Base-by-base conservation (phyloP, 2,113 vertebrate genomes). In the Cyanoderma ruficeps region DNA sequence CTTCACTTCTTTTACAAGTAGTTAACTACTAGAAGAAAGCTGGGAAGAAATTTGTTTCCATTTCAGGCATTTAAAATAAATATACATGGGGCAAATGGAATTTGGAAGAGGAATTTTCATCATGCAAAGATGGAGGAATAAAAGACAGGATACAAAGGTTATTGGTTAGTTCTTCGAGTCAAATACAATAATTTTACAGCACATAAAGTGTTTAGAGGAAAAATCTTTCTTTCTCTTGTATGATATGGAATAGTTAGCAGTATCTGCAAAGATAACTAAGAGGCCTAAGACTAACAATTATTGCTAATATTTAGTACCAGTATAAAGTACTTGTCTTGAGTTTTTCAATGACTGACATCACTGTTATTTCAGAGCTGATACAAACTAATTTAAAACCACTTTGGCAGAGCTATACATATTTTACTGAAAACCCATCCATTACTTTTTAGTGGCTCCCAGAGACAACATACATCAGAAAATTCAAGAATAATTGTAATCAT, bases 1-100 rank as follows among this genome's bases (percentile, higher is more conserved):
- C 25, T 89, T 88, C 2, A 3, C 30, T 94, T 77, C 47, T 74
- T 86, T 92, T 42, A 46, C 68, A 70, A 83, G 20, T 35, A 68
- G 35, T 63, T 67, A 82, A 42, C 31, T 13, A 39, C 13, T 4
- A 47, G 30, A 83, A 78, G 35, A 94, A 81, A 87, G 44, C 27
- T 81, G 42, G 27, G 69, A 94, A 69, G n/a, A 71, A 47, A 81
- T 86, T 47, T 83, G 28, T 61, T 93, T 93, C 61, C 7, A 76
- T 88, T 95, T 74, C 63, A 81, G 80, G 23, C 23, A 68, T 86
- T 89, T 86, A 81, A 80, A 88, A 65, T 79, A 92, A 59, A 80
- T 74, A 84, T 11, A 65, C 24, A 52, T 3, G 17, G 90, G 10
- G n/a, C 22, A 89, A 92, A 83, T 63, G 15, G 83, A 80, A 77